phyloP scores from a whole-genome alignment of 2,113 vertebrate species.

The Verasper variegatus region DNA sequence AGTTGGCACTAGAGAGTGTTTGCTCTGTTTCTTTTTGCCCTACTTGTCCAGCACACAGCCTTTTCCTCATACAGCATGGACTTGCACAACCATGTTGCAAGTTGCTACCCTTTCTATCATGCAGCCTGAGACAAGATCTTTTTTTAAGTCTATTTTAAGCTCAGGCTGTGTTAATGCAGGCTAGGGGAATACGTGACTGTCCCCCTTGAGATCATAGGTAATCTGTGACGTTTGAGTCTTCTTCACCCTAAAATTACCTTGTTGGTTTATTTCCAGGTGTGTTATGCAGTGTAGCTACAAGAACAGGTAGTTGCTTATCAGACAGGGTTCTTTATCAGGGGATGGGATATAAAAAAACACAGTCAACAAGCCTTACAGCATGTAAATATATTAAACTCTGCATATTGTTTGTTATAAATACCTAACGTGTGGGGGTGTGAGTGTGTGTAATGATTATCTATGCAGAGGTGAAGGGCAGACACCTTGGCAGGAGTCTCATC shows the following conservation, averaged over 20 bases:
- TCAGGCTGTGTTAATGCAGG: conserved; percentile 17
- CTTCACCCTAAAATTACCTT: no score
- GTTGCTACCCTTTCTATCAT: conserved; percentile 37
- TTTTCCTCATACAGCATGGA: conserved; percentile 58
- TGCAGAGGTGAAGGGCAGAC: conserved; percentile 41
- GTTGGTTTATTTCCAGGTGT: background rate
- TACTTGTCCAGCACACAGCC: conserved; percentile 68
- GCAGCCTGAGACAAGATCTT: conserved; percentile 53
- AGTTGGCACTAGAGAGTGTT: conserved; percentile 62
- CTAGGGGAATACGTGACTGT: background rate
- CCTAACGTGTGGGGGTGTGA: background rate
- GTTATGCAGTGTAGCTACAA: background rate
- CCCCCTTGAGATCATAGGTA: background rate
- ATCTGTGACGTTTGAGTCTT: no score
- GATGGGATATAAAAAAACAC: background rate
- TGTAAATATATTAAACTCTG: background rate
- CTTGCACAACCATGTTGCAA: conserved; percentile 54
- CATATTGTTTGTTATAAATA: background rate
- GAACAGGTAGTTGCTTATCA: background rate
- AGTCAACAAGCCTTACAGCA: background rate
- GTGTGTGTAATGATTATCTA: conserved; percentile 14
- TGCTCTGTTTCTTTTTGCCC: conserved; percentile 71
- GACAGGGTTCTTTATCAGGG: background rate
- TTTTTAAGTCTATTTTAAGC: conserved; percentile 50
- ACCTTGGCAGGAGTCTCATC: conserved; percentile 35